Percentiles rank a stretch among this genome's conserved stretches.
phyloP scores from a whole-genome alignment of 2,113 vertebrate species.

The Ciconia stormi region DNA sequence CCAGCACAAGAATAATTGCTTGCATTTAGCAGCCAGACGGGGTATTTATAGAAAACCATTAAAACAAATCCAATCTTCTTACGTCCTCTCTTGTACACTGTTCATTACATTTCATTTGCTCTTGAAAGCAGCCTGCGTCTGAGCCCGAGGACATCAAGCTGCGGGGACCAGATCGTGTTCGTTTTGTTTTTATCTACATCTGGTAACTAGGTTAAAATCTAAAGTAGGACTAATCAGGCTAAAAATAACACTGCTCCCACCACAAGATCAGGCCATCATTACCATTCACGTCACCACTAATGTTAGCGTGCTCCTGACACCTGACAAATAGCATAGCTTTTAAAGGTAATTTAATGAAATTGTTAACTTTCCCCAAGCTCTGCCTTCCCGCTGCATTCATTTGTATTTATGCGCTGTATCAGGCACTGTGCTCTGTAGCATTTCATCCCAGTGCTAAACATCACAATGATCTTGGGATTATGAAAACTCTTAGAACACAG shows the following conservation, averaged over 20 bases:
- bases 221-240: conserved; percentile 30
- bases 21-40: neutral
- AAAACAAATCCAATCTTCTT: neutral
- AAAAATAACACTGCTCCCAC: neutral
- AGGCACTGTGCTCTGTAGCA: neutral
- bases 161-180: neutral
- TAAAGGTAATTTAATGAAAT: neutral
- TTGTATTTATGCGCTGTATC: neutral
- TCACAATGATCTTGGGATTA: neutral
- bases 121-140: neutral
- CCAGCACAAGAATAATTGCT: neutral
- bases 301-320: neutral
- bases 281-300: neutral
- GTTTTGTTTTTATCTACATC: neutral
- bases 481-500: neutral
- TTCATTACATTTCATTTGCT: neutral
- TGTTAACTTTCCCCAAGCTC: neutral
- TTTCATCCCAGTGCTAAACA: neutral
- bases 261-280: neutral
- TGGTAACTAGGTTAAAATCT: neutral
- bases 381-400: neutral
- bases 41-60: conserved; percentile 35
- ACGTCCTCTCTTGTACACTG: neutral
- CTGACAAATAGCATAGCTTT: neutral
- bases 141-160: neutral